A percentile compares a stretch with the other conserved stretches of the same genome.
phyloP scores from a whole-genome alignment of 1,140 invertebrate species.

The Euschistus heros region DNA sequence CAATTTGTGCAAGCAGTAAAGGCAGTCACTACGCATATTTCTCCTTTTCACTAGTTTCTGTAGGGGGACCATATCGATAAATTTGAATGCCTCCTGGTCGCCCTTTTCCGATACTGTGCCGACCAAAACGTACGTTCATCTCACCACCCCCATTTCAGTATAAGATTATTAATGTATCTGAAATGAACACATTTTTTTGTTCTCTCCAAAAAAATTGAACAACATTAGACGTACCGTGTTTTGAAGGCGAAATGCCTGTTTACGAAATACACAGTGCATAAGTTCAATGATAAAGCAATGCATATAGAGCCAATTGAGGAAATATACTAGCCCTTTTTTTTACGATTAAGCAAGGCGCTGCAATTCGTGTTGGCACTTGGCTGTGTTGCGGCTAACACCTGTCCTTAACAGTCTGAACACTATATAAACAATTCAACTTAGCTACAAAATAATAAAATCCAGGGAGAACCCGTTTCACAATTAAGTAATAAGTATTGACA shows the following conservation, averaged over 20 bases:
- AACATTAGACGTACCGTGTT: too few relatives aligned
- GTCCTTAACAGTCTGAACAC: too few relatives aligned
- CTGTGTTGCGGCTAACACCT: too few relatives aligned
- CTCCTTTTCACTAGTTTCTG: background rate
- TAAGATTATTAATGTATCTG: background rate
- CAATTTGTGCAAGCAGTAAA: conserved; percentile 16
- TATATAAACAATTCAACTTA: background rate
- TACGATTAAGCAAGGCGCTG: background rate
- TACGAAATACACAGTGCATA: background rate
- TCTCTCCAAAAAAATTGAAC: too few relatives aligned
- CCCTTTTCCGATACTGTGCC: too few relatives aligned
- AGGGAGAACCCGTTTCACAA: background rate
- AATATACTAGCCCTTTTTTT: too few relatives aligned
- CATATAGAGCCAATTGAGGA: background rate
- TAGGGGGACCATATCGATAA: background rate
- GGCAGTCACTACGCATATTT: conserved; percentile 6
- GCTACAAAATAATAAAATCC: too few relatives aligned
- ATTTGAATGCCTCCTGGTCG: too few relatives aligned
- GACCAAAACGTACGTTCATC: background rate
- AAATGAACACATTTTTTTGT: background rate
- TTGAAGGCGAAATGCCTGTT: too few relatives aligned
- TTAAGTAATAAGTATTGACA: background rate
- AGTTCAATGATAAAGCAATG: conserved; percentile 4
- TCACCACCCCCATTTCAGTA: too few relatives aligned
- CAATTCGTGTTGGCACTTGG: conserved; percentile 1